Conservation (phyloP, 2,888 invertebrate genomes). For the Drosophila parthenogenetica region DNA sequence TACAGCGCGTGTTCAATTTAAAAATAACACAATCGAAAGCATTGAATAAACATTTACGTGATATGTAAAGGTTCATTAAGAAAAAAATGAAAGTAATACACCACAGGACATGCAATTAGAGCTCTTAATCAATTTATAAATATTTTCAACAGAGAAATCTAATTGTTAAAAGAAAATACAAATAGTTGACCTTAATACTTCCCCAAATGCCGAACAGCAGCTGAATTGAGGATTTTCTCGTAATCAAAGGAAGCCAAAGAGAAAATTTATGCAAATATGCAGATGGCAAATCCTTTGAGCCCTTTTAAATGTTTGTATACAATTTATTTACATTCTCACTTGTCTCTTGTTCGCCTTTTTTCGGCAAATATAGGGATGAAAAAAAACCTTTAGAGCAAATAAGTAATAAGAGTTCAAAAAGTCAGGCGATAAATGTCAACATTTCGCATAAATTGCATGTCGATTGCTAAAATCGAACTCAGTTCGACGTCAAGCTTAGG, state of each 20-base stretch:
- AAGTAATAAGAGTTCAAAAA: constrained; percentile 39
- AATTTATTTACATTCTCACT: constrained; percentile 60
- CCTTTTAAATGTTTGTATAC: constrained; percentile 61
- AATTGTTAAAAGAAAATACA: constrained; percentile 11
- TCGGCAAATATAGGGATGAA: not conserved
- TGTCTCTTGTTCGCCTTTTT: constrained; percentile 16
- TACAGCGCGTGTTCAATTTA: constrained; percentile 35
- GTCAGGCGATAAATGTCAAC: constrained; percentile 74
- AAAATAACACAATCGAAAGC: constrained; percentile 50
- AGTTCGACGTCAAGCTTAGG: constrained; percentile 37
- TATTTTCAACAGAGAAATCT: not conserved
- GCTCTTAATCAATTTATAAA: not conserved
- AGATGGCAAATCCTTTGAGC: constrained; percentile 59
- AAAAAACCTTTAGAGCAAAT: constrained; percentile 52
- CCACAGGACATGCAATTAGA: constrained; percentile 13
- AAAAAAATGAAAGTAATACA: not conserved
- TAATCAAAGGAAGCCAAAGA: constrained; percentile 33
- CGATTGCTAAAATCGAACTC: constrained; percentile 39
- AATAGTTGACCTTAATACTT: constrained; percentile 13
- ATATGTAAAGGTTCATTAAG: constrained; percentile 32
- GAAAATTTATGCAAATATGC: constrained; percentile 34
- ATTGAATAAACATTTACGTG: constrained; percentile 56
- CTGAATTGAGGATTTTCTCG: constrained; percentile 3
- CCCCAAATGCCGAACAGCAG: not conserved
- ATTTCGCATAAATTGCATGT: constrained; percentile 76